Evolutionary conservation across 35 echinoderm and acorn worm genomes (phyloP).

Genomic region (Amphiura filiformis): DNA sequence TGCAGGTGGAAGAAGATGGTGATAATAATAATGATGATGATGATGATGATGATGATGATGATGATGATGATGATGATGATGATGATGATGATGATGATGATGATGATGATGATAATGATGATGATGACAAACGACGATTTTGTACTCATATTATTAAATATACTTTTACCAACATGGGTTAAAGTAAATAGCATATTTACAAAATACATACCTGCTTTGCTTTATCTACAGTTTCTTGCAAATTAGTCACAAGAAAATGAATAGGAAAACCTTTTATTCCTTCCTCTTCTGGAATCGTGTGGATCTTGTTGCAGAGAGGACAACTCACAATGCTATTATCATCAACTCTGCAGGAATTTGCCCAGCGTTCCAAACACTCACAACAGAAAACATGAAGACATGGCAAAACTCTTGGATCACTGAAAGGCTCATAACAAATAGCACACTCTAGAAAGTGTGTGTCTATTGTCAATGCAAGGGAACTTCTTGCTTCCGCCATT

Average conservation of each 20-base stretch:
- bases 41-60: conserved; percentile 1
- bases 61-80: conserved; percentile 6
- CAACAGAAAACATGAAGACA: neutral
- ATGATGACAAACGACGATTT: neutral
- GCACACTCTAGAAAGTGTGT: neutral
- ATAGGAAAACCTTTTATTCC: no score
- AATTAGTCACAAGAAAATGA: no score
- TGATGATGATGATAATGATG: conserved; percentile 1
- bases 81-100: conserved; percentile 8
- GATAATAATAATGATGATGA: neutral
- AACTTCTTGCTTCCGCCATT: neutral
- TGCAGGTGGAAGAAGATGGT: neutral
- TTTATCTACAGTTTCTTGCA: no score
- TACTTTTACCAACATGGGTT: neutral
- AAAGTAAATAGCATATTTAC: no score
- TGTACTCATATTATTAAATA: neutral
- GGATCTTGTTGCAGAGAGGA: no score
- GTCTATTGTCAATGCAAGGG: neutral
- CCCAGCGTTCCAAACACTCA: neutral
- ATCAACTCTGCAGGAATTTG: neutral
- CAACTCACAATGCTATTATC: no score
- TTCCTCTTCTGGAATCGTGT: no score
- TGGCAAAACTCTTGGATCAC: neutral
- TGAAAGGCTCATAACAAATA: neutral
- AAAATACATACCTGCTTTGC: no score